Evolutionary conservation across 2,888 invertebrate genomes (phyloP).

Genomic region (Sclerodermus sp.): DNA sequence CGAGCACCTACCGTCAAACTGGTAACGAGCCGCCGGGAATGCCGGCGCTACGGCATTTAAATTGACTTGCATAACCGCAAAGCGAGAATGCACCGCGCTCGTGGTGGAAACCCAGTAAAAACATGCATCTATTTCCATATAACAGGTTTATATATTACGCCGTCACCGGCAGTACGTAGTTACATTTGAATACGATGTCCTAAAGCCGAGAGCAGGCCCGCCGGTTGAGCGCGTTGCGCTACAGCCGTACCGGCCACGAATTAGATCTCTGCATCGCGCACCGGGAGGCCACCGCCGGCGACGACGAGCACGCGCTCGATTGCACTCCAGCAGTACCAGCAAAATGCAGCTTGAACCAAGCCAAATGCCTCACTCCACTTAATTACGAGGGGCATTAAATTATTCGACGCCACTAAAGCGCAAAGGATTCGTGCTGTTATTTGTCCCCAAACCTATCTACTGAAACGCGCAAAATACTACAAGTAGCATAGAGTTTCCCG

Average conservation of each 20-base stretch:
- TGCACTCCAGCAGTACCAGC: conserved; percentile 24
- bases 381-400: conserved; percentile 28
- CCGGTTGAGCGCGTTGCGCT: conserved; percentile 18
- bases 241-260: conserved; percentile 35
- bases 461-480: too few species aligned
- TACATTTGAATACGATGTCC: conserved; percentile 56
- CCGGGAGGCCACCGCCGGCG: conserved; percentile 1
- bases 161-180: conserved; percentile 55
- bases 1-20: conserved; percentile 25
- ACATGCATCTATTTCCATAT: conserved; percentile 58
- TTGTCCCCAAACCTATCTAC: too few species aligned
- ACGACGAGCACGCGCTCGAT: conserved; percentile 23
- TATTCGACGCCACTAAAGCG: conserved; percentile 17
- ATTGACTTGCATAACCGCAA: conserved; percentile 51
- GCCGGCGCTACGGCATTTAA: conserved; percentile 41
- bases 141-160: conserved; percentile 57
- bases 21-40: conserved; percentile 28
- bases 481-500: too few species aligned
- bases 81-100: conserved; percentile 5
- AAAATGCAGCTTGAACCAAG: conserved; percentile 30
- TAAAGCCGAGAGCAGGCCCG: conserved; percentile 34
- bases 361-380: conserved; percentile 24
- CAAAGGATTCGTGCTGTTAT: too few species aligned
- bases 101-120: conserved; percentile 49
- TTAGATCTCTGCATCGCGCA: conserved; percentile 29